Evolutionary conservation across 2,888 invertebrate genomes (phyloP), one percentile per base, ranked within the genome.

Genomic region (Athalia rosae): DNA sequence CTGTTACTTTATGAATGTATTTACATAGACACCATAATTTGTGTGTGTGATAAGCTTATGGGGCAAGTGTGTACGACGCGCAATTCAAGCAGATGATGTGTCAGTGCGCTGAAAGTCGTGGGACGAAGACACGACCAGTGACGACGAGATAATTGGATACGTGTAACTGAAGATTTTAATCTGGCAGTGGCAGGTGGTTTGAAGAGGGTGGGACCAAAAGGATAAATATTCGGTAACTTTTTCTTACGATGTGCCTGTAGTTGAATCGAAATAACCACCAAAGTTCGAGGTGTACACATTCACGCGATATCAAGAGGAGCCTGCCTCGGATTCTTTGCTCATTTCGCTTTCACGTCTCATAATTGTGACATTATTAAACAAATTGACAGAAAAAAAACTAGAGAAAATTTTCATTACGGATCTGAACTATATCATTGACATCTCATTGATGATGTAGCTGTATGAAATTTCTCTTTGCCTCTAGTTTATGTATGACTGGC

Each of bases 11-110:
- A 28, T 28, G 28, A 28, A 28, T 28, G 28, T 28, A 28, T 28
- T 28, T 28, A 28, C 28, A 28, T 28, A 28, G 28, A 28, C 28
- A 28, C 28, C 28, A 28, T 28, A 28, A 28, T 28, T 28, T 66
- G 15, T 64, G 66, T 48, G 48, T 28, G 15, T 15, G 4, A 13
- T 61, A 0, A n/a, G 15, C n/a, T 13, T 45, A 47, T n/a, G n/a
- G 47, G 47, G n/a, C 47, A 45, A 58, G 56, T 58, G 71, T 71
- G 43, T 48, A 58, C 71, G 45, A 71, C 58, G 71, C 71, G 71
- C 50, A 71, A 58, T 71, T 71, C 71, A 15, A 71, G 71, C 15
- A 9, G 56, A 58, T 71, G 71, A 71, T 71, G 71, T 71, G 71
- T 71, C 71, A 71, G 71, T 58, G 71, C 45, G 58, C 58, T 71